A percentile compares a stretch with the other conserved stretches of the same genome.
These are phyloP conservation scores for Thaumetopoea pityocampa DNA, from an alignment of 1,140 invertebrate genomes.

Conservation along the genomic window DNA sequence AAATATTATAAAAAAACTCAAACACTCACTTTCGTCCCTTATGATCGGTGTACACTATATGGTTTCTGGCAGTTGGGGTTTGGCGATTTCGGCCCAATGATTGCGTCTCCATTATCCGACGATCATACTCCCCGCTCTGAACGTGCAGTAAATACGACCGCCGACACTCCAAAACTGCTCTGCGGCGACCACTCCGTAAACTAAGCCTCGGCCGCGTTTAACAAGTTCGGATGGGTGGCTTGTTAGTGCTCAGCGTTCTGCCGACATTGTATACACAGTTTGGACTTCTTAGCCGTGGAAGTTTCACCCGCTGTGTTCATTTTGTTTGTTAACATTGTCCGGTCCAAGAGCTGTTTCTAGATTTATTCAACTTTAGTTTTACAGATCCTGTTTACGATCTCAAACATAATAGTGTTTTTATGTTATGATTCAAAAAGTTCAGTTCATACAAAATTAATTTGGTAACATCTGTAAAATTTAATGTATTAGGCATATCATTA, in stretches of 20 bases:
- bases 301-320: conserved; percentile 52
- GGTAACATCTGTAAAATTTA: no score
- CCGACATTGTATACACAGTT: conserved; percentile 56
- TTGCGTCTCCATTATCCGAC: conserved; percentile 46
- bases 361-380: conserved; percentile 18
- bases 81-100: conserved; percentile 47
- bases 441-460: no score
- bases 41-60: conserved; percentile 74
- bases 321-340: conserved; percentile 51
- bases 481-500: no score
- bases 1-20: conserved; percentile 11
- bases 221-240: conserved; percentile 60
- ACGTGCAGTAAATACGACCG: conserved; percentile 13
- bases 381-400: conserved; percentile 8
- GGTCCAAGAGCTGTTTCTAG: conserved; percentile 28
- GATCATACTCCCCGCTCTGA: conserved; percentile 10
- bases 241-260: conserved; percentile 56
- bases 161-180: conserved; percentile 43
- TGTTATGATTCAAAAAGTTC: no score
- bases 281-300: conserved; percentile 57
- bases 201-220: conserved; percentile 51
- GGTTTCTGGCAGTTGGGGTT: conserved; percentile 57
- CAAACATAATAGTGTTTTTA: no score
- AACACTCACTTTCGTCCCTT: conserved; percentile 74
- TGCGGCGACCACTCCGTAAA: conserved; percentile 40